These are phyloP conservation scores for Todus mexicanus DNA, from an alignment of 2,797 vertebrate genomes.

Conservation along the genomic window DNA sequence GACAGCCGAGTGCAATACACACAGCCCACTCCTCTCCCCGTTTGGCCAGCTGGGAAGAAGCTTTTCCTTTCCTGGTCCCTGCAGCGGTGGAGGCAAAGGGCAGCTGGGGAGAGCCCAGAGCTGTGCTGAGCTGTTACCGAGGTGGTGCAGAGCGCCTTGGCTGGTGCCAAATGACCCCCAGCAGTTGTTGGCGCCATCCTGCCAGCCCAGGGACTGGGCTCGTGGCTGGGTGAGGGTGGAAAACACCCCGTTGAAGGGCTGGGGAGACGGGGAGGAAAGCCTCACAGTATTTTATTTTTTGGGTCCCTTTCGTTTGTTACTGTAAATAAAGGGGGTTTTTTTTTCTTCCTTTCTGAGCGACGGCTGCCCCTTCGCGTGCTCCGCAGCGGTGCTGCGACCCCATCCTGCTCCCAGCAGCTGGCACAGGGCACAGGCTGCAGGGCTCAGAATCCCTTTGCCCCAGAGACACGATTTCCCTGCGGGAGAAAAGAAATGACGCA, in stretches of 20 bases:
- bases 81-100: background rate
- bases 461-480: accelerated
- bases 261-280: background rate
- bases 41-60: accelerated
- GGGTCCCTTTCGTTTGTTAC: slow-evolving; percentile 43
- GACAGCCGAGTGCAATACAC: background rate
- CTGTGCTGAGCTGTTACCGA: accelerated
- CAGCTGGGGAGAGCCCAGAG: background rate
- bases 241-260: accelerated
- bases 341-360: slow-evolving; percentile 30
- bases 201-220: accelerated
- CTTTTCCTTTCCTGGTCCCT: background rate
- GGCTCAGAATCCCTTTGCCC: background rate
- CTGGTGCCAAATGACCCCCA: background rate
- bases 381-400: accelerated
- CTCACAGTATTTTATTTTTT: background rate
- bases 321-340: slow-evolving; percentile 79
- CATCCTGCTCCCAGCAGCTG: background rate
- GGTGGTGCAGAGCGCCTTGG: background rate
- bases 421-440: too few relatives aligned
- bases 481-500: accelerated
- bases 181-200: background rate
- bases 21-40: background rate
- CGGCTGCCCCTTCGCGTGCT: background rate
- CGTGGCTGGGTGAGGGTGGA: background rate